Evolutionary conservation across 2,888 invertebrate genomes (phyloP).

Genomic region (Pseudeuparius sepicola): DNA sequence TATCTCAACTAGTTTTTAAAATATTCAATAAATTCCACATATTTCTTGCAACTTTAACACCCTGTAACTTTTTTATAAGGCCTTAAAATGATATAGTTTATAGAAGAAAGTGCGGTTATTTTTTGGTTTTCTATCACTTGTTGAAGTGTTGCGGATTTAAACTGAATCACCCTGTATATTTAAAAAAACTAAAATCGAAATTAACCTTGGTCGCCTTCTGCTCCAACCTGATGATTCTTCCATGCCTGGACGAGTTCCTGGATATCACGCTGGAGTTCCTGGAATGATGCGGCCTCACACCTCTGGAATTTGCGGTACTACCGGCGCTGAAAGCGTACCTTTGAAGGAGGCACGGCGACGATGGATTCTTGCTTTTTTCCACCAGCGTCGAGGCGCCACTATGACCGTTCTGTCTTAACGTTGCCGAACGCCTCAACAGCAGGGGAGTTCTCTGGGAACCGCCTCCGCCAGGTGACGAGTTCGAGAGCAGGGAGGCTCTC

Average conservation of each 20-base stretch:
- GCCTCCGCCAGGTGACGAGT: conserved; percentile 31
- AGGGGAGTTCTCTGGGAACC: conserved; percentile 37
- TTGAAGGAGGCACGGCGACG: conserved; percentile 46
- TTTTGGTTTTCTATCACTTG: too few relatives aligned
- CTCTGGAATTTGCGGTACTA: conserved; percentile 25
- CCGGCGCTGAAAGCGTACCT: conserved; percentile 31
- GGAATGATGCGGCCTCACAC: conserved; percentile 61
- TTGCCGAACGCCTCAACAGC: conserved; percentile 49
- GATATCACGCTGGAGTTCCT: conserved; percentile 75
- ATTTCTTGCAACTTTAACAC: too few relatives aligned
- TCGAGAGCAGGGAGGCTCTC: conserved; percentile 50
- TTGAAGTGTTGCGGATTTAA: too few relatives aligned
- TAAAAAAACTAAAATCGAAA: too few relatives aligned
- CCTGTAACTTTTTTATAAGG: too few relatives aligned
- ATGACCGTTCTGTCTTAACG: conserved; percentile 45
- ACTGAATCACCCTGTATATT: too few relatives aligned
- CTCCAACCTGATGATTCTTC: conserved; percentile 75
- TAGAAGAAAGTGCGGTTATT: too few relatives aligned
- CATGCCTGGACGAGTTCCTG: conserved; percentile 71
- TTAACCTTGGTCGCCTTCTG: conserved; percentile 97
- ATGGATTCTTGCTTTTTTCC: conserved; percentile 41
- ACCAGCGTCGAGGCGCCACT: conserved; percentile 24
- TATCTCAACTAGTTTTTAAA: too few relatives aligned
- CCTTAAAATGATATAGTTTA: too few relatives aligned
- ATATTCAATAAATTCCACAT: too few relatives aligned